Percentiles rank a stretch among this genome's conserved stretches.
Evolutionary conservation across 2,888 invertebrate genomes (phyloP).

Genomic region (Dicycla oo): DNA sequence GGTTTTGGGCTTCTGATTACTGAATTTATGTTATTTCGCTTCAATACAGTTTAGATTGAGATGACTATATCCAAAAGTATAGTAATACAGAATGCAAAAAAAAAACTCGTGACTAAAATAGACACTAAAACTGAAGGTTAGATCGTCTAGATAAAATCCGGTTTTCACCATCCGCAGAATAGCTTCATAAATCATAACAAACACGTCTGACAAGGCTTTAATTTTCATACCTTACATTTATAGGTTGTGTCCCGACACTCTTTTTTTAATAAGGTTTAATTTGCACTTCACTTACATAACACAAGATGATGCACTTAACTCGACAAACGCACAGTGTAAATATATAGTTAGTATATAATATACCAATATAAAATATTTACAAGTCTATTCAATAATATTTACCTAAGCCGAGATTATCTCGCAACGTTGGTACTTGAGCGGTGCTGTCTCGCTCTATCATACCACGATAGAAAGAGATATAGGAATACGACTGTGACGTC

Average conservation of each 20-base stretch:
- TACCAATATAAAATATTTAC: constrained; percentile 49
- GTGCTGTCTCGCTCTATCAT: constrained; percentile 14
- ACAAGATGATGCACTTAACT: constrained; percentile 47
- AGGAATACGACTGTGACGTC: constrained; percentile 32
- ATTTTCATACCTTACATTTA: constrained; percentile 8
- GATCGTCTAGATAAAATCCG: constrained; percentile 8
- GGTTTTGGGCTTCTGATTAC: neutral
- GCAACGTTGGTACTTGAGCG: neutral
- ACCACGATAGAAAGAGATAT: neutral
- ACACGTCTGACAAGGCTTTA: neutral
- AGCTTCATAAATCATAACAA: constrained; percentile 10
- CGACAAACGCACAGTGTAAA: constrained; percentile 45
- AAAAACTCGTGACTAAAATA: neutral
- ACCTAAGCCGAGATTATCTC: constrained; percentile 37
- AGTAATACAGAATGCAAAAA: neutral
- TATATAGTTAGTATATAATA: constrained; percentile 28
- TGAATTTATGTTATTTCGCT: too few relatives aligned
- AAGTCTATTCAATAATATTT: constrained; percentile 53
- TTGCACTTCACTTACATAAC: constrained; percentile 47
- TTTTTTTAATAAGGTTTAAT: constrained; percentile 7
- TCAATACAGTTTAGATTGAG: too few relatives aligned
- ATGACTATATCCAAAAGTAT: neutral
- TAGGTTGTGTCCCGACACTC: constrained; percentile 4
- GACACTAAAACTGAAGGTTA: neutral
- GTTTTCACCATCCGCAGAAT: neutral